Evolutionary conservation across 2,888 invertebrate genomes (phyloP).

Genomic region (Callinectes sapidus): DNA sequence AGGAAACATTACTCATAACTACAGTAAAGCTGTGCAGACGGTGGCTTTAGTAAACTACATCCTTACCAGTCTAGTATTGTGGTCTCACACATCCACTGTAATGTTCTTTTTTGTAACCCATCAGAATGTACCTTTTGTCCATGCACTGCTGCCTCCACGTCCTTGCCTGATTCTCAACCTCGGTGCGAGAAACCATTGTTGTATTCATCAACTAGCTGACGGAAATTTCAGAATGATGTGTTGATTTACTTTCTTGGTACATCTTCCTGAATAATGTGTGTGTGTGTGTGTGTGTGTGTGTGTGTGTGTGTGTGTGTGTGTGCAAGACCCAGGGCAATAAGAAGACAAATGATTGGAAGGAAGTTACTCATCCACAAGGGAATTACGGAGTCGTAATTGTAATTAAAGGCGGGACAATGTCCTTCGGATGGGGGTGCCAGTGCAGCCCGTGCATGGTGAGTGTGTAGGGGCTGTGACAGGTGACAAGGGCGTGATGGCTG

Average conservation of each 20-base stretch:
- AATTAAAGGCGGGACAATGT: background rate
- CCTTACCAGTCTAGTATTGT: background rate
- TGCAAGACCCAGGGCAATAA: background rate
- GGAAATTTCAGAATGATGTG: background rate
- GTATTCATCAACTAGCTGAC: background rate
- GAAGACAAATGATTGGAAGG: background rate
- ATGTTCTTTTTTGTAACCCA: background rate
- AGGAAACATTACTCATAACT: background rate
- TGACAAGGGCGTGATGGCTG: background rate
- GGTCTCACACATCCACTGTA: background rate
- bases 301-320: slow-evolving; percentile 12
- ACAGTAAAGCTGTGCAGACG: background rate
- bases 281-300: slow-evolving; percentile 13
- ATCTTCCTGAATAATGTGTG: background rate
- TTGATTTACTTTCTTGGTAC: background rate
- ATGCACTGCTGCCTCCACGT: background rate
- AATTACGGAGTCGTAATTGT: background rate
- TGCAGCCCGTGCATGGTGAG: background rate
- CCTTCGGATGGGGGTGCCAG: background rate
- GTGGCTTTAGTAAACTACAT: background rate
- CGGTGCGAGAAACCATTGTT: background rate
- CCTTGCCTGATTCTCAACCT: background rate
- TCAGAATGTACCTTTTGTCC: background rate
- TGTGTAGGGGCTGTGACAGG: background rate
- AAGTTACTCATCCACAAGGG: background rate